A percentile compares a stretch with the other conserved stretches of the same genome.
Conservation (phyloP, 2,888 invertebrate species). For the Limnephilus auricula region DNA sequence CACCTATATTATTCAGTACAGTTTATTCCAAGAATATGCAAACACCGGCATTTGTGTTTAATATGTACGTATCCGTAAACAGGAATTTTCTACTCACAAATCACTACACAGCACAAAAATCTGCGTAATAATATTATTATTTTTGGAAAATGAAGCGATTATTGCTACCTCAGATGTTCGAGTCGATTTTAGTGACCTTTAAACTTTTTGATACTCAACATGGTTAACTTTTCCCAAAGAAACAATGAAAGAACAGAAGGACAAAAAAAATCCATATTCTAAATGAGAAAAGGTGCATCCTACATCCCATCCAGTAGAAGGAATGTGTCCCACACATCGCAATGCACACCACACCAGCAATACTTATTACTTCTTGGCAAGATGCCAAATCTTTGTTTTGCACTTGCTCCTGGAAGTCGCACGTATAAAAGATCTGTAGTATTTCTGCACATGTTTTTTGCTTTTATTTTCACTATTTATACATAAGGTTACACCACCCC, state of each 20-base stretch:
- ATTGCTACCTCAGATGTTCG: not conserved
- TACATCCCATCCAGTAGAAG: not conserved
- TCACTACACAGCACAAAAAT: too few relatives aligned
- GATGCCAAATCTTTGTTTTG: not conserved
- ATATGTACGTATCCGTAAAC: too few relatives aligned
- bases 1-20: too few relatives aligned
- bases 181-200: not conserved
- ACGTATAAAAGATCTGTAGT: not conserved
- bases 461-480: not conserved
- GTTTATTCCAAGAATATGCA: too few relatives aligned
- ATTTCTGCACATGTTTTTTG: not conserved
- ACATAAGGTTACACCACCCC: not conserved
- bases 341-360: not conserved
- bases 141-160: not conserved
- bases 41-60: too few relatives aligned
- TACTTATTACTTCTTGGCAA: slow-evolving; percentile 10
- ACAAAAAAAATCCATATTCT: not conserved
- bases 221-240: not conserved
- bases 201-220: not conserved
- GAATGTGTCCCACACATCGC: not conserved
- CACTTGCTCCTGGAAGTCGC: not conserved
- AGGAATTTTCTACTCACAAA: too few relatives aligned
- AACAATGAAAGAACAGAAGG: not conserved
- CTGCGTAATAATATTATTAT: too few relatives aligned
- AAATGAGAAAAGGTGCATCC: not conserved